These are phyloP conservation scores for Romanomermis culicivorax DNA, from an alignment of 2,888 invertebrate genomes.

Conservation along the genomic window DNA sequence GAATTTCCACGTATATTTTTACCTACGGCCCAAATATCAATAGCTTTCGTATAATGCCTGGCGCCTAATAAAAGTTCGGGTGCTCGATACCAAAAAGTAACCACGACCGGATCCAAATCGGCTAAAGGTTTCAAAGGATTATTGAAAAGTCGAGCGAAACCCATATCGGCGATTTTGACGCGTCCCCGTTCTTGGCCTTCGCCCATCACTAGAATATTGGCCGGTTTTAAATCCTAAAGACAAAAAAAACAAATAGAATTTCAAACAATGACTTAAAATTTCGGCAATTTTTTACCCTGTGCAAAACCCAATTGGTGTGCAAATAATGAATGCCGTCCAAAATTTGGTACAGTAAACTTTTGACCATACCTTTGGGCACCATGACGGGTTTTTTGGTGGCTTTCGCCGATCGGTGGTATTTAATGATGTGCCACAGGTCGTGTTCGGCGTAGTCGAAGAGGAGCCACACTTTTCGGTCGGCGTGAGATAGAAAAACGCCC, in stretches of 20 bases:
- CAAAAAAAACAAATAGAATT: not conserved
- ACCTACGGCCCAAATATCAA: slow-evolving; percentile 29
- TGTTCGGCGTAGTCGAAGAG: slow-evolving; percentile 97
- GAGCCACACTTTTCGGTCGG: slow-evolving; percentile 71
- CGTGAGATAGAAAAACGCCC: slow-evolving; percentile 82
- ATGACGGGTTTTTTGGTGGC: slow-evolving; percentile 86
- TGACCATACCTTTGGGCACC: slow-evolving; percentile 85
- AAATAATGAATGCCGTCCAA: slow-evolving; percentile 94
- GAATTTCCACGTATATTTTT: too few relatives aligned
- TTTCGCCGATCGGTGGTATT: slow-evolving; percentile 90
- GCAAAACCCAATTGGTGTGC: slow-evolving; percentile 95
- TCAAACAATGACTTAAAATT: not conserved
- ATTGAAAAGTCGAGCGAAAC: slow-evolving; percentile 90
- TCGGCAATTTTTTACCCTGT: slow-evolving; percentile 51
- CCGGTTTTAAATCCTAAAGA: slow-evolving; percentile 53
- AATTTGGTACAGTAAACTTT: slow-evolving; percentile 87
- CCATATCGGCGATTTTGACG: slow-evolving; percentile 63
- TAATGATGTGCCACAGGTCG: slow-evolving; percentile 98
- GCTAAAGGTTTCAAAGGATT: slow-evolving; percentile 89
- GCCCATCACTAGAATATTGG: slow-evolving; percentile 97
- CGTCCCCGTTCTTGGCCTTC: slow-evolving; percentile 87
- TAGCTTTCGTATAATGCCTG: slow-evolving; percentile 29
- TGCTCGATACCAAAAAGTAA: slow-evolving; percentile 98
- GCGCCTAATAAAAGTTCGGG: slow-evolving; percentile 47
- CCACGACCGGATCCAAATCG: slow-evolving; percentile 94